Conservation (phyloP, 2,797 vertebrate genomes). For the Danio jaintianensis region DNA sequence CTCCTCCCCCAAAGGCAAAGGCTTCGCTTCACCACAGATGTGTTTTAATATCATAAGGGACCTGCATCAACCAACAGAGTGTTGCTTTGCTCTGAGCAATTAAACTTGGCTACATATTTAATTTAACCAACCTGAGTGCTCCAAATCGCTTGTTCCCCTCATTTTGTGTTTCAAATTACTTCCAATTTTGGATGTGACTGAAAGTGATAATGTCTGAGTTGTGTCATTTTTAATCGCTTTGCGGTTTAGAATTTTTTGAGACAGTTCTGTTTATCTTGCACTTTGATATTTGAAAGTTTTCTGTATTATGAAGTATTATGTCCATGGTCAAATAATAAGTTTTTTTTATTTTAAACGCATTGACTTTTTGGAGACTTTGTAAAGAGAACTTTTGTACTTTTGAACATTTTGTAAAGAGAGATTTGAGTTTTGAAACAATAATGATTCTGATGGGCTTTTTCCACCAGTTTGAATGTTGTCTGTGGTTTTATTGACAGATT, state of each 20-base stretch:
- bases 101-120: slow-evolving; percentile 3
- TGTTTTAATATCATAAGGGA: slow-evolving; percentile 21
- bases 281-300: too few species aligned
- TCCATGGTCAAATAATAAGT: too few species aligned
- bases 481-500: slow-evolving; percentile 1
- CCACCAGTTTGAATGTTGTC: background rate
- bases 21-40: slow-evolving; percentile 33
- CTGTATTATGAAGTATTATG: too few species aligned
- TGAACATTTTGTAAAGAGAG: background rate
- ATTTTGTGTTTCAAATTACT: slow-evolving; percentile 9
- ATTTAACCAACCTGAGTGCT: background rate
- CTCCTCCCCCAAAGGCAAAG: slow-evolving; percentile 14
- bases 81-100: background rate
- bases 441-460: background rate
- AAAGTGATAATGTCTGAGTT: background rate
- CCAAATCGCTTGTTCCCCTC: background rate
- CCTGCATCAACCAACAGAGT: background rate
- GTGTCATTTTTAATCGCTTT: background rate
- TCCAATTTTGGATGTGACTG: background rate
- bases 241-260: too few species aligned
- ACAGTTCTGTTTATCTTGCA: too few species aligned
- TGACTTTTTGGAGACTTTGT: too few species aligned
- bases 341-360: too few species aligned
- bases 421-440: too few species aligned
- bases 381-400: too few species aligned